Base-by-base conservation (phyloP, 2,113 vertebrate species). In the Tor tambroides region DNA sequence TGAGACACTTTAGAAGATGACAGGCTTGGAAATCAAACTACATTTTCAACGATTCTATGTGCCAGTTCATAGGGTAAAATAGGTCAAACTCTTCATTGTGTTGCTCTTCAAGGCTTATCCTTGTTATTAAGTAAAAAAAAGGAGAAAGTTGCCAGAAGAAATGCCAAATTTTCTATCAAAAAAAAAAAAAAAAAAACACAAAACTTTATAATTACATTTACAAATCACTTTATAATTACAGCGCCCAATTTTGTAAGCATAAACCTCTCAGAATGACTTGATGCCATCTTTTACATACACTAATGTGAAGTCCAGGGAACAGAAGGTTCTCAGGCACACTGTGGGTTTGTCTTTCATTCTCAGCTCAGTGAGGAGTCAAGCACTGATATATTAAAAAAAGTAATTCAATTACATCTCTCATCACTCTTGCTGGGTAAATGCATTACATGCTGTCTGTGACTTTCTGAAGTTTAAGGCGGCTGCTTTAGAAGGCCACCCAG, bases 331-430 rank as follows among this genome's bases (percentile, higher is more conserved):
- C 15, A 8, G 5, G 46, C 49, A 79, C 35, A 63, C 35, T 63
- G 32, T 59, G 28, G 28, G 12, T 63, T 81, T 81, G n/a, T 46
- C 35, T 19, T n/a, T 46, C 59, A 65, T 81, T 81, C 80, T 65
- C 59, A 46, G 80, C n/a, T 65, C 59, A 28, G 80, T n/a, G 9
- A 81, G 30, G 23, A 81, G 35, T 81, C 32, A 61, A 65, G 30
- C 17, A 43, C 59, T 43, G 56, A 46, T 46, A 63, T 65, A 81
- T 81, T 32, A 28, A 81, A 81, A 43, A 65, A 43, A 43, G 59
- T 63, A 43, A 81, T 81, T 65, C 4, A 43, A 81, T 81, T 63
- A 43, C 32, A 81, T 63, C 32, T 63, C 35, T 41, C 38, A 46
- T 65, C 80, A 65, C 15, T 67, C 80, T 49, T 21, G 38, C 38